Evolutionary conservation across 1,140 invertebrate genomes (phyloP), one percentile per base, ranked within the genome.

Genomic region (Caenorhabditis briggsae): DNA sequence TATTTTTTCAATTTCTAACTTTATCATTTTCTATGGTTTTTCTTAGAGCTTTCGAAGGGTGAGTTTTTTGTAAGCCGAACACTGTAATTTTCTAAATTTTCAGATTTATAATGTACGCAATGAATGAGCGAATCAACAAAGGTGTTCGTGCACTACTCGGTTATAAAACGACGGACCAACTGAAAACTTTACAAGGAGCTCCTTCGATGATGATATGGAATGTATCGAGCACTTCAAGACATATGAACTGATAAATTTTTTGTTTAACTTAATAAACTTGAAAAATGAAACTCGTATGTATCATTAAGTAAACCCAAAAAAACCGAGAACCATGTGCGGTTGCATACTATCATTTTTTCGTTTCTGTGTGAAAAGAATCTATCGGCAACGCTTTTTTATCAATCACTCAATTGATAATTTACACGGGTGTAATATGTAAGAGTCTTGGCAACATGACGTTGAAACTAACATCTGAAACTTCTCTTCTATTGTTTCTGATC

Each of bases 321-420:
- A 18, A 5, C 11, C 16, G 16, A 53, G 16, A 58, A 58, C 56
- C 56, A 58, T n/a, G 8, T 58, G 14, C 20, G 14, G 56, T n/a
- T 58, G 33, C 33, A 33, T 33, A 33, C 20, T 58, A 14, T 18
- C n/a, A n/a, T 58, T n/a, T 20, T n/a, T n/a, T 3, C 16, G n/a
- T 58, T 58, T 58, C 18, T 18, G 56, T 58, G n/a, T 58, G 56
- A 58, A 58, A 58, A 2, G 9, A 58, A n/a, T 9, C 56, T 5
- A 0, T 8, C 8, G 14, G 11, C 43, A 2, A 12, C 41, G 46
- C 9, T 16, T 18, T 46, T 74, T 74, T 46, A 74, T 74, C 65
- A 74, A 65, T 65, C 41, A 74, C 16, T 74, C 65, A 74, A n/a
- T 46, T 74, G 65, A 74, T 74, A 74, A 74, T 74, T 74, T 74